Conservation (phyloP, 2,797 vertebrate species). For the Chelidonichthys spinosus region DNA sequence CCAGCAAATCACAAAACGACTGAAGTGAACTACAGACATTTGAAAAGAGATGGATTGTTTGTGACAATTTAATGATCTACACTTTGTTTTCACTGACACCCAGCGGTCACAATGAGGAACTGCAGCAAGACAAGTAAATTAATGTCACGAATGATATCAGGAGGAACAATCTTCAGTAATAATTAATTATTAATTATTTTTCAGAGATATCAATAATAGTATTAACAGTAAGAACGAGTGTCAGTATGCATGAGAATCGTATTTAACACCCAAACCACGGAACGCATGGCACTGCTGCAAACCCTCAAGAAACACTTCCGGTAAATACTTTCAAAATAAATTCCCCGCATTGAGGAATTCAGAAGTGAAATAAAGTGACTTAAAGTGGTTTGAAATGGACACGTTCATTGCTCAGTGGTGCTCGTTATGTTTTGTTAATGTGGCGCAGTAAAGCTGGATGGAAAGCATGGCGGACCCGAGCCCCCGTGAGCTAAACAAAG, state of each 20-base stretch:
- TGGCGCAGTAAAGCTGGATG: background rate
- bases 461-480: background rate
- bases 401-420: background rate
- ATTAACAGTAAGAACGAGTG: too few relatives aligned
- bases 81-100: background rate
- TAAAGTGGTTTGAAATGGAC: too few relatives aligned
- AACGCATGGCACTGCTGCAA: background rate
- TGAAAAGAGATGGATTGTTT: background rate
- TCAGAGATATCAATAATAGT: background rate
- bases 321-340: background rate
- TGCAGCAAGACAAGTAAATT: background rate
- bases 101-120: background rate
- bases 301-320: background rate
- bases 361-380: too few relatives aligned
- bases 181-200: background rate
- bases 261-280: background rate
- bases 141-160: background rate
- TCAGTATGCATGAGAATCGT: too few relatives aligned
- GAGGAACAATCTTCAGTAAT: background rate
- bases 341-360: background rate
- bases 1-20: background rate
- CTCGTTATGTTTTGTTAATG: rapidly evolving
- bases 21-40: background rate
- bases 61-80: background rate
- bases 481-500: too few relatives aligned